phyloP scores from a whole-genome alignment of 2,797 vertebrate genomes.

The Phaenicophaeus curvirostris region DNA sequence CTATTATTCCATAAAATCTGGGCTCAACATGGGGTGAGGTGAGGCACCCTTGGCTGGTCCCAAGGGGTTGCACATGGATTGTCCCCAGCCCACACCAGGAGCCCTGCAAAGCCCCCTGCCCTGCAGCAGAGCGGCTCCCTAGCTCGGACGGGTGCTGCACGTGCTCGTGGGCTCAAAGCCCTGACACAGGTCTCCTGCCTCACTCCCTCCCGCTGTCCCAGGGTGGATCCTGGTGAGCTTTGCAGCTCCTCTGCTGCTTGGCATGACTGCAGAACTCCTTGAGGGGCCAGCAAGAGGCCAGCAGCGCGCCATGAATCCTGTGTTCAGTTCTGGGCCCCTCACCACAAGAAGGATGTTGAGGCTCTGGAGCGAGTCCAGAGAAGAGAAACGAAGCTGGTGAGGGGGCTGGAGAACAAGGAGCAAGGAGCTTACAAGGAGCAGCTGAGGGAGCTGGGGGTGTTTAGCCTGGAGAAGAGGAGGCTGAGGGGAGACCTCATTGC shows the following conservation, averaged over 20 bases:
- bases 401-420: too few relatives aligned
- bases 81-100: neutral
- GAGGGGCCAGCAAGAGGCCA: neutral
- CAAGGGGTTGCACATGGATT: neutral
- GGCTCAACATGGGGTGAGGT: neutral
- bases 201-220: neutral
- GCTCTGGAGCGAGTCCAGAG: too few relatives aligned
- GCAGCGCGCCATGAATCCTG: too few relatives aligned
- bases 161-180: neutral
- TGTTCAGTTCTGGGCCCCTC: too few relatives aligned
- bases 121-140: neutral
- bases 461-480: too few relatives aligned
- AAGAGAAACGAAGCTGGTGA: too few relatives aligned
- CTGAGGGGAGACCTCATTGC: too few relatives aligned
- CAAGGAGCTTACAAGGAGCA: too few relatives aligned
- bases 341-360: too few relatives aligned
- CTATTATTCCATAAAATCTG: slow-evolving; percentile 10
- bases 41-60: neutral
- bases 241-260: neutral
- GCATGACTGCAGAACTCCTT: rapidly evolving
- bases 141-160: rapidly evolving
- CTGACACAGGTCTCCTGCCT: neutral
- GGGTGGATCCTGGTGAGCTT: neutral
- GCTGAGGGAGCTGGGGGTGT: too few relatives aligned
- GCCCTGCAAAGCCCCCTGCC: neutral